phyloP scores from a whole-genome alignment of 2,113 vertebrate species.

The Crypturellus undulatus region DNA sequence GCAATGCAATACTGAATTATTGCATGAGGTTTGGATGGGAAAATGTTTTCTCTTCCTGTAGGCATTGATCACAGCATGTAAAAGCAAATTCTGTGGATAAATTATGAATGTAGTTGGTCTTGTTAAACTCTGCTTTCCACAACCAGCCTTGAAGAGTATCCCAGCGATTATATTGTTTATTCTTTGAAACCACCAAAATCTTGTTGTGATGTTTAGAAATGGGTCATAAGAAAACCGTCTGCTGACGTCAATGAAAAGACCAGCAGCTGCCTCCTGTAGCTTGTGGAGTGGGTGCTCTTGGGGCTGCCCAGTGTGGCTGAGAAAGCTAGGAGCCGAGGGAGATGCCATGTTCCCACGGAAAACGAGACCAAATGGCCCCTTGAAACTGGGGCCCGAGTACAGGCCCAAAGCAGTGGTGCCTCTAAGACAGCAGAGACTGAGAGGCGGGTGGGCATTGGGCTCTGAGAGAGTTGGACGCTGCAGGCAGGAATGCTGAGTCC shows the following conservation, averaged over 20 bases:
- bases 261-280: neutral
- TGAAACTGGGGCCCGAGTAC: neutral
- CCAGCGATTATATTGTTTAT: neutral
- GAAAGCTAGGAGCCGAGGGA: neutral
- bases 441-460: neutral
- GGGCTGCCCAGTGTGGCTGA: neutral
- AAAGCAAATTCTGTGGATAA: neutral
- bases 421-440: neutral
- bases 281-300: neutral
- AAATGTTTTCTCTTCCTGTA: neutral
- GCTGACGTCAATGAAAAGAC: neutral
- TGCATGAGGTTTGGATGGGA: neutral
- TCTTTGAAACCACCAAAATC: neutral
- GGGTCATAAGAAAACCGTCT: neutral
- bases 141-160: neutral
- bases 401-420: neutral
- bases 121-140: neutral
- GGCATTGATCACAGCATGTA: neutral
- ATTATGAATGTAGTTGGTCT: neutral
- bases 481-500: neutral
- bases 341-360: neutral
- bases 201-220: neutral
- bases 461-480: neutral
- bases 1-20: neutral
- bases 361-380: neutral